Conservation (phyloP, 2,797 vertebrate genomes). For the Neoniphon sammara region DNA sequence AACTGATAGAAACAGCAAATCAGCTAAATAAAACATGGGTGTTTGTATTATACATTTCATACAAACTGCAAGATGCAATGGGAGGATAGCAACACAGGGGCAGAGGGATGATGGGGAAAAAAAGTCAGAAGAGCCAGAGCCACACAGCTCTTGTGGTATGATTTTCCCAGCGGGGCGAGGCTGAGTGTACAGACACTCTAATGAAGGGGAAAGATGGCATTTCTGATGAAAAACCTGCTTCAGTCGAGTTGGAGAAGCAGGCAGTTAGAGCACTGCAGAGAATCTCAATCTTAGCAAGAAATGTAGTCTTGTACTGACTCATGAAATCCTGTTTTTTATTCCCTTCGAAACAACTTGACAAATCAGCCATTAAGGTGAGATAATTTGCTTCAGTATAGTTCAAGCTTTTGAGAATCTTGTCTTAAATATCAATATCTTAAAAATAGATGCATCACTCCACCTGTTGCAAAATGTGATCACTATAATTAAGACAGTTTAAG, state of each 20-base stretch:
- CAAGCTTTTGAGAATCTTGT: not conserved
- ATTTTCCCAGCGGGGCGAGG: not conserved
- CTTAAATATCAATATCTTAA: not conserved
- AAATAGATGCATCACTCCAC: not conserved
- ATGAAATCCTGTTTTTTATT: slow-evolving; percentile 1
- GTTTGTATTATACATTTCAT: slow-evolving; percentile 3
- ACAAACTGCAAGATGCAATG: slow-evolving; percentile 31
- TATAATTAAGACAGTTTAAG: not conserved
- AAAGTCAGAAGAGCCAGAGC: slow-evolving; percentile 31
- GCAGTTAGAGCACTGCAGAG: slow-evolving; percentile 11
- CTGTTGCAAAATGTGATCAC: not conserved
- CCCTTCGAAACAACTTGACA: slow-evolving; percentile 20
- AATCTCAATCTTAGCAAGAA: slow-evolving; percentile 3
- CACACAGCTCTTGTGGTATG: slow-evolving; percentile 10
- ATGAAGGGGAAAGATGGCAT: slow-evolving; percentile 43
- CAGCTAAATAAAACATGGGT: not conserved
- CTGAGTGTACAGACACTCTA: slow-evolving; percentile 1
- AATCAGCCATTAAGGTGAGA: slow-evolving; percentile 23
- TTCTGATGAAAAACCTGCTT: slow-evolving; percentile 59
- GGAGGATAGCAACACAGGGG: slow-evolving; percentile 15
- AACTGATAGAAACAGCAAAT: not conserved
- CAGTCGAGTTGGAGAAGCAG: slow-evolving; percentile 33
- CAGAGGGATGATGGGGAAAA: slow-evolving; percentile 26
- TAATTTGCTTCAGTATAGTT: slow-evolving; percentile 25
- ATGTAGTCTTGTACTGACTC: slow-evolving; percentile 7